phyloP scores from a whole-genome alignment of 2,797 vertebrate genomes.

The Centroberyx gerrardi region DNA sequence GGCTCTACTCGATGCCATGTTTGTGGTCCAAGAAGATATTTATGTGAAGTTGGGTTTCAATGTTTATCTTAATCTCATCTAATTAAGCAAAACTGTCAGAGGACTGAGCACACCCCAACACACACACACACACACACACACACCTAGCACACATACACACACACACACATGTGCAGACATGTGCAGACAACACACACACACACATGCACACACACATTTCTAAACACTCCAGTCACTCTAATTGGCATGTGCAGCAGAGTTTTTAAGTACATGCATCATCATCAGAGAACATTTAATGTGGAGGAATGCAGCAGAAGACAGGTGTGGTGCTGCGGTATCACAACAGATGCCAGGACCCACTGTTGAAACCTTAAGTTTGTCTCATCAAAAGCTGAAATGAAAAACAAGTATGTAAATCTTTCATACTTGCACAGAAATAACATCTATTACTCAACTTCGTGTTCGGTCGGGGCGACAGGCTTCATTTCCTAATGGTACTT shows the following conservation, averaged over 20 bases:
- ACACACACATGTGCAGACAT: conserved; percentile 8
- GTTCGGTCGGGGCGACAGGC: background rate
- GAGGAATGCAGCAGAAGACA: conserved; percentile 53
- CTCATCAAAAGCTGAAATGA: conserved; percentile 21
- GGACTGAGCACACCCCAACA: background rate
- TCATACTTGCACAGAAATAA: background rate
- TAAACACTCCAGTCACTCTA: background rate
- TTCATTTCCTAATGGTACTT: background rate
- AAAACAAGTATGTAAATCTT: conserved; percentile 14
- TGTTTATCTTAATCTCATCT: conserved; percentile 36
- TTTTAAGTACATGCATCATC: conserved; percentile 16
- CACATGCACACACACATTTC: background rate
- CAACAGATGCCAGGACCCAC: conserved; percentile 19
- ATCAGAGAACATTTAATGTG: conserved; percentile 16
- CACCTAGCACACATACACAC: background rate
- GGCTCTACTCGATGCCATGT: background rate
- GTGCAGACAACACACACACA: conserved; percentile 3
- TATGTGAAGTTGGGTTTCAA: background rate
- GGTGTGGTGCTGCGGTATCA: conserved; percentile 51
- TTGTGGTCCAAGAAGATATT: background rate
- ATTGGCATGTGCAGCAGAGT: conserved; percentile 15
- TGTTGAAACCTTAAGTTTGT: conserved; percentile 24
- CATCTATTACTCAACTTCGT: background rate
- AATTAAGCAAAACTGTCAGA: conserved; percentile 9
- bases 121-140: conserved; percentile 15